phyloP scores from a whole-genome alignment of 2,888 invertebrate genomes.

The Agonopterix arenella region DNA sequence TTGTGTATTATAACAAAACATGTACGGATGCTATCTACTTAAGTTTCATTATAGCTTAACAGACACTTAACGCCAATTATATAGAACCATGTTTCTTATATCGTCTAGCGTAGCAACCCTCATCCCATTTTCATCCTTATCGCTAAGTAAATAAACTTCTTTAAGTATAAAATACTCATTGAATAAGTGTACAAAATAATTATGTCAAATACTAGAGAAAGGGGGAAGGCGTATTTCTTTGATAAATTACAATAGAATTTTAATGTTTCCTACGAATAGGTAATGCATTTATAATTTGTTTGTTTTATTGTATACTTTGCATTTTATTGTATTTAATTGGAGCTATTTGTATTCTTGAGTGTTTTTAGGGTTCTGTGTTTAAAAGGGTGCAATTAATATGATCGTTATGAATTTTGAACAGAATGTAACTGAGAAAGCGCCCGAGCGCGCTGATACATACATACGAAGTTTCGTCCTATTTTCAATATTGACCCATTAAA shows the following conservation, averaged over 20 bases:
- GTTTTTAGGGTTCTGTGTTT: slow-evolving; percentile 20
- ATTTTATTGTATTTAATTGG: slow-evolving; percentile 67
- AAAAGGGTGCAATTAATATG: too few species aligned
- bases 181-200: neutral
- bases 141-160: too few species aligned
- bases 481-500: too few species aligned
- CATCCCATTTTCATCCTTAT: too few species aligned
- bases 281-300: slow-evolving; percentile 72
- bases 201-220: slow-evolving; percentile 23
- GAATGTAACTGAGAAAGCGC: too few species aligned
- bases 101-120: too few species aligned
- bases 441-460: too few species aligned
- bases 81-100: slow-evolving; percentile 18
- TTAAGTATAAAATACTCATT: too few species aligned
- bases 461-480: too few species aligned
- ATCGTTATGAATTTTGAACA: too few species aligned
- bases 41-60: slow-evolving; percentile 45
- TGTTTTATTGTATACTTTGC: slow-evolving; percentile 63
- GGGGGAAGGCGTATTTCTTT: slow-evolving; percentile 57
- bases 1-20: slow-evolving; percentile 51
- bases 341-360: slow-evolving; percentile 38
- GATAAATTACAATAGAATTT: slow-evolving; percentile 67
- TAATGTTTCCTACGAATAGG: slow-evolving; percentile 53
- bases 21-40: slow-evolving; percentile 61
- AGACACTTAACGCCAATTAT: slow-evolving; percentile 70